Conservation (phyloP, 2,113 vertebrate genomes). For the human region GRCh38 chr5:27527501-27528000, state of each 20-base stretch:
- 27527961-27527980: background rate
- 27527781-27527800: background rate
- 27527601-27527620: background rate
- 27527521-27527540: no score
- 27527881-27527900: background rate
- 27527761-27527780: rapidly evolving
- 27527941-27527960: background rate
- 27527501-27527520: no score
- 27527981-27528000: no score
- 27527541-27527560: no score
- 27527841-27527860: background rate
- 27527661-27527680: background rate
- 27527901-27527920: background rate
- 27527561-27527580: no score
- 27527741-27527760: background rate
- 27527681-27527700: background rate
- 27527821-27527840: background rate
- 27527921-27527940: background rate
- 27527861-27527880: background rate
- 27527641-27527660: background rate
- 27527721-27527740: background rate
- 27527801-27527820: background rate
- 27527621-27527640: background rate
- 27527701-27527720: background rate
- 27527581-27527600: background rate